phyloP scores from a whole-genome alignment of 1,140 invertebrate genomes.

The Centruroides vittatus region DNA sequence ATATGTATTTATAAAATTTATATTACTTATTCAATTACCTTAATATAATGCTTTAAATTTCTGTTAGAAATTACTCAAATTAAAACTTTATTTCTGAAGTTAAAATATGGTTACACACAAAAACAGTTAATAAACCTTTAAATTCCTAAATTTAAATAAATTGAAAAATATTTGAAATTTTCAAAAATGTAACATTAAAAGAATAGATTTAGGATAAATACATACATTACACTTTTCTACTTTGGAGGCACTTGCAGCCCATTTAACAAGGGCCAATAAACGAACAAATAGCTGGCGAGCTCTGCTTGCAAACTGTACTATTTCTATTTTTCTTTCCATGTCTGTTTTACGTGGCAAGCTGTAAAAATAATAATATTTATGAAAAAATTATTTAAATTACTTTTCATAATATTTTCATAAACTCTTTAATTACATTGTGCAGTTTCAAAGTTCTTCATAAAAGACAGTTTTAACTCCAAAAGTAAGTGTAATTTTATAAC shows the following conservation, averaged over 20 bases:
- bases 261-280: conserved; percentile 88
- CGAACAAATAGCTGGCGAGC: conserved; percentile 90
- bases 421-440: background rate
- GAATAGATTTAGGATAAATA: conserved; percentile 7
- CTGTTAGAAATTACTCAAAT: too few relatives aligned
- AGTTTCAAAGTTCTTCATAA: background rate
- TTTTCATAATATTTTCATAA: background rate
- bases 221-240: conserved; percentile 88
- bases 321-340: conserved; percentile 96
- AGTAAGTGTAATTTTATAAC: background rate
- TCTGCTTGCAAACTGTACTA: conserved; percentile 87
- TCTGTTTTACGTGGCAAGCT: conserved; percentile 92
- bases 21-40: too few relatives aligned
- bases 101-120: too few relatives aligned
- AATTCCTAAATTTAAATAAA: too few relatives aligned
- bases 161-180: too few relatives aligned
- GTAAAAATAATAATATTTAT: conserved; percentile 22
- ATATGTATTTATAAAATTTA: too few relatives aligned
- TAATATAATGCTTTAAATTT: too few relatives aligned
- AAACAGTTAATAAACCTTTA: too few relatives aligned
- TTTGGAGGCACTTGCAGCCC: conserved; percentile 92
- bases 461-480: background rate
- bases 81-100: too few relatives aligned
- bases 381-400: background rate
- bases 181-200: background rate